phyloP scores from a whole-genome alignment of 2,113 vertebrate species.

The Sardina pilchardus region DNA sequence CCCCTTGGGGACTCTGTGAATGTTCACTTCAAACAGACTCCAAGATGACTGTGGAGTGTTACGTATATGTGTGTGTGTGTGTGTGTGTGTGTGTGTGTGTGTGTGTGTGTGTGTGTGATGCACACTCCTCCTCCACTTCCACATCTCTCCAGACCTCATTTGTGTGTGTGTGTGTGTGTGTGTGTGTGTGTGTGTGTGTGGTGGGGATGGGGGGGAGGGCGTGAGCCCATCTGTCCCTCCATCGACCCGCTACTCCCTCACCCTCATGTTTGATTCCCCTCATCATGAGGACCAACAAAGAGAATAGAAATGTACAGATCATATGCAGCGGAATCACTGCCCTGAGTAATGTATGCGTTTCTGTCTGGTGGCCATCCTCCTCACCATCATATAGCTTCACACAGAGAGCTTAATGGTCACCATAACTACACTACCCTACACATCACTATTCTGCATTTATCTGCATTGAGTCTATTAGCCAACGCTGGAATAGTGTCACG shows the following conservation, averaged over 20 bases:
- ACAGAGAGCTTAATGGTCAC: too few relatives aligned
- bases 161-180: too few relatives aligned
- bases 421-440: too few relatives aligned
- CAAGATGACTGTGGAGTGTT: slow-evolving; percentile 64
- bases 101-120: neutral
- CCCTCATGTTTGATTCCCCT: neutral
- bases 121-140: neutral
- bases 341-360: too few relatives aligned
- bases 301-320: too few relatives aligned
- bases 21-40: slow-evolving; percentile 75
- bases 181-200: too few relatives aligned
- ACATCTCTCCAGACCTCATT: neutral
- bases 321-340: too few relatives aligned
- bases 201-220: neutral
- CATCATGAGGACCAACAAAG: neutral
- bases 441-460: too few relatives aligned
- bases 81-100: neutral
- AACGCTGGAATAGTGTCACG: too few relatives aligned
- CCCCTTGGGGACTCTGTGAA: slow-evolving; percentile 56
- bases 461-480: too few relatives aligned
- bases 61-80: slow-evolving; percentile 3
- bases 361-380: too few relatives aligned
- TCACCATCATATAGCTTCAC: too few relatives aligned
- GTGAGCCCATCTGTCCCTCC: neutral
- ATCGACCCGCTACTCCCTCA: neutral